phyloP scores from a whole-genome alignment of 1,140 invertebrate species.

The Ectropis grisescens region DNA sequence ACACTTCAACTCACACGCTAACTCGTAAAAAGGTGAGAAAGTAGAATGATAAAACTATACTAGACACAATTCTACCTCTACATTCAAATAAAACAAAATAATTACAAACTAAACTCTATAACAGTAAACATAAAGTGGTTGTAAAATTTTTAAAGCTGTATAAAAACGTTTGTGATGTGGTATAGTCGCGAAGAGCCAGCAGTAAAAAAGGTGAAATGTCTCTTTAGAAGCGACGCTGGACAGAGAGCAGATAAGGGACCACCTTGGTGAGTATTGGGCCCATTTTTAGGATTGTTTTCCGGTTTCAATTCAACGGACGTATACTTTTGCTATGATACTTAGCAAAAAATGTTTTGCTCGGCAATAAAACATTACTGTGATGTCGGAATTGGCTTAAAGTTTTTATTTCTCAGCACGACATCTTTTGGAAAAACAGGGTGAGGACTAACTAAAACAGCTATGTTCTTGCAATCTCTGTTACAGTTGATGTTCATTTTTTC shows the following conservation, averaged over 20 bases:
- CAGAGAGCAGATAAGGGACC: conserved; percentile 57
- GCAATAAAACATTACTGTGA: no score
- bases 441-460: no score
- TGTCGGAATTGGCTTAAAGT: no score
- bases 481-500: no score
- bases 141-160: conserved; percentile 2
- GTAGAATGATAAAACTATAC: conserved; percentile 57
- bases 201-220: conserved; percentile 69
- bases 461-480: no score
- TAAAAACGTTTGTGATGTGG: conserved; percentile 16
- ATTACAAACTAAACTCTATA: conserved; percentile 17
- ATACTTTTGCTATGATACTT: no score
- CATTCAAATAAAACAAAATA: background rate
- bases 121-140: conserved; percentile 8
- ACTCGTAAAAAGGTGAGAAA: conserved; percentile 67
- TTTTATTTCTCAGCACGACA: no score
- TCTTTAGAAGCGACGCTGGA: conserved; percentile 56
- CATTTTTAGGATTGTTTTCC: conserved; percentile 52
- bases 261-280: conserved; percentile 41
- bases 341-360: no score
- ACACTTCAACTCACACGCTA: conserved; percentile 58
- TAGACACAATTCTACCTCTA: conserved; percentile 12
- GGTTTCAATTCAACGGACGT: conserved; percentile 17
- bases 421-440: no score
- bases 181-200: conserved; percentile 58